Base-by-base conservation (phyloP, 2,113 vertebrate genomes). In the Neotragus pygmaeus region DNA sequence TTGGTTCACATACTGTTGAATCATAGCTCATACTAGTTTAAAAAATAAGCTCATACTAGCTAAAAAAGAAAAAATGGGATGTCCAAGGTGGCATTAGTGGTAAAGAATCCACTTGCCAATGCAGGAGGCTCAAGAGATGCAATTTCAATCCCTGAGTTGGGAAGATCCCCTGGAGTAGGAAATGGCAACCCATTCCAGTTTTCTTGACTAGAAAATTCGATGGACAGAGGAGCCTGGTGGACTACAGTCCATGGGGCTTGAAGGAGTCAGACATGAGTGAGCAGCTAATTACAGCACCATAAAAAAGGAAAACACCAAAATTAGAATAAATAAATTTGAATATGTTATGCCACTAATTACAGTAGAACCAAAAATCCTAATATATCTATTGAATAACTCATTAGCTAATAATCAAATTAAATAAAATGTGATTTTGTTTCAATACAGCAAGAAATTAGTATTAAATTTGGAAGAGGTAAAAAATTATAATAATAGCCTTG, bases 61-160 rank as follows among this genome's bases (percentile, higher is more conserved):
- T 70, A 3, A 70, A 70, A 70, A 66, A 66, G 21, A 64, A n/a
- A 19, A 36, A 21, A 0, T 16, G 2, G 19, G 9, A 23, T 5
- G 0, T 23, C 64, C 64, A 36, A 70, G n/a, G 17, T 23, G 19
- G n/a, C 19, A 36, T 70, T 70, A 36, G 19, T 70, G 64, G 19
- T 36, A 70, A 70, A 70, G n/a, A 70, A 70, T 36, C 17, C 33
- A 36, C 64, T 66, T 66, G 64, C 9, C 64, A 70, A 23, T 36
- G n/a, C 17, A 70, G 64, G 64, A 36, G 19, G 21, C 19, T 6
- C 64, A 70, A 70, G 64, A 70, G n/a, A 70, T 70, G 19, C n/a
- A 36, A 0, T 36, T 23, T 70, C n/a, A 23, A 36, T 70, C 66
- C n/a, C 19, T 12, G n/a, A 36, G 17, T 13, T 0, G 0, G n/a